Evolutionary conservation across 2,797 vertebrate genomes (phyloP), one percentile per base, ranked within the genome.

Genomic region (Kryptopterus vitreolus): DNA sequence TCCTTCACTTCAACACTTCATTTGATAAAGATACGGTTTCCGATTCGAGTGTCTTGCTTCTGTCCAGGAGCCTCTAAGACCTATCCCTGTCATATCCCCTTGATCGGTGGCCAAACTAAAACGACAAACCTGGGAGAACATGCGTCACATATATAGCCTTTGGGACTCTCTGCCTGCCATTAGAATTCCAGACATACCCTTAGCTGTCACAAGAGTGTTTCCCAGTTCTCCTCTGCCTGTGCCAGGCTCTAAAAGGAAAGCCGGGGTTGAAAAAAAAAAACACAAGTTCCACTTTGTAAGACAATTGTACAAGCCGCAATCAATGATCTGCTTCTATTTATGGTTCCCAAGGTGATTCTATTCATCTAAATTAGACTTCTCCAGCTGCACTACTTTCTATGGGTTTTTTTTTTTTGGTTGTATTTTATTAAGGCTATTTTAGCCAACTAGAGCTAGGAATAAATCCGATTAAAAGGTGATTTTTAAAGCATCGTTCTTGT

Each of bases 241-340:
- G 70, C 70, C 55, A 78, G 57, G 65, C 38, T 71, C 57, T 68
- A 59, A 76, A 80, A 77, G 6, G 29, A 70, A 20, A 73, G 74
- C 72, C 76, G 71, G 38, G 26, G 33, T n/a, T n/a, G n/a, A n/a
- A n/a, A n/a, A 68, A 81, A 76, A 73, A 87, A 84, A 81, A 66
- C 72, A 52, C 80, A 59, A 35, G 79, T 83, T 87, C 65, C 71
- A 53, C 81, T 79, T 77, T 76, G 59, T 81, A 87, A 86, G 74
- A 86, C 79, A 82, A 80, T 80, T 73, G 82, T 80, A 81, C 77
- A 80, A 81, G n/a, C 50, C 71, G 66, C 55, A 76, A 77, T 85
- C 80, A 85, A 57, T 31, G 29, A 70, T 73, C 76, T 83, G 76
- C 76, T 81, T 58, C 58, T 55, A 70, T 74, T 79, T 71, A 79